Conservation (phyloP, 2,797 vertebrate species). For the Ataeniobius toweri region DNA sequence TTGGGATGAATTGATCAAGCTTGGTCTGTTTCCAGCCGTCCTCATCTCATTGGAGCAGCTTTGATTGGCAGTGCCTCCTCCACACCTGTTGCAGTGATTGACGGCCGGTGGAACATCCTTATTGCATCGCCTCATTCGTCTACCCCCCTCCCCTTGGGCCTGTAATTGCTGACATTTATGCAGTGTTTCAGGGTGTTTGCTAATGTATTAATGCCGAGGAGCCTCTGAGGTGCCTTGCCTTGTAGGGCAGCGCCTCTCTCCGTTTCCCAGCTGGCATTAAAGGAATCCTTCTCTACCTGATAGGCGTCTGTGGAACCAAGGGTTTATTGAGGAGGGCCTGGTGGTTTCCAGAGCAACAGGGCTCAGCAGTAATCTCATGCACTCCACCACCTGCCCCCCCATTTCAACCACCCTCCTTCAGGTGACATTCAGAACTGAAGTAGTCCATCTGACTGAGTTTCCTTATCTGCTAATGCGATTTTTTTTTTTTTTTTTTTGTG, state of each 20-base stretch:
- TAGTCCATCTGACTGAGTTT: conserved; percentile 40
- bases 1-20: conserved; percentile 35
- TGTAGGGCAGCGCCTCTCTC: conserved; percentile 84
- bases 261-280: conserved; percentile 84
- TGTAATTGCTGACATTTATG: conserved; percentile 99
- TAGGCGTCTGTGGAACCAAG: conserved; percentile 80
- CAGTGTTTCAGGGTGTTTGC: conserved; percentile 99
- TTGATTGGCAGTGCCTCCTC: conserved; percentile 66
- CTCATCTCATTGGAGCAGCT: conserved; percentile 56
- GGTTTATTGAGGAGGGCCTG: conserved; percentile 88
- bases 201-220: conserved; percentile 99
- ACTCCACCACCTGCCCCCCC: conserved; percentile 89
- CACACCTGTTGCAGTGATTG: conserved; percentile 89
- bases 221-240: conserved; percentile 70
- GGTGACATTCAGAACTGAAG: conserved; percentile 89
- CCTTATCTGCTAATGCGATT: conserved; percentile 5
- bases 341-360: conserved; percentile 97
- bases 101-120: conserved; percentile 94
- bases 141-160: conserved; percentile 65
- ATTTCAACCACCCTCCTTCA: conserved; percentile 91
- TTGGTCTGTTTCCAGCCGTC: conserved; percentile 30
- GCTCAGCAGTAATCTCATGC: conserved; percentile 91
- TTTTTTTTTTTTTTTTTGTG: neutral
- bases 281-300: conserved; percentile 93
- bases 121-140: conserved; percentile 83